Conservation (phyloP, 2,888 invertebrate genomes). For the Zhuqinia jingwanae region DNA sequence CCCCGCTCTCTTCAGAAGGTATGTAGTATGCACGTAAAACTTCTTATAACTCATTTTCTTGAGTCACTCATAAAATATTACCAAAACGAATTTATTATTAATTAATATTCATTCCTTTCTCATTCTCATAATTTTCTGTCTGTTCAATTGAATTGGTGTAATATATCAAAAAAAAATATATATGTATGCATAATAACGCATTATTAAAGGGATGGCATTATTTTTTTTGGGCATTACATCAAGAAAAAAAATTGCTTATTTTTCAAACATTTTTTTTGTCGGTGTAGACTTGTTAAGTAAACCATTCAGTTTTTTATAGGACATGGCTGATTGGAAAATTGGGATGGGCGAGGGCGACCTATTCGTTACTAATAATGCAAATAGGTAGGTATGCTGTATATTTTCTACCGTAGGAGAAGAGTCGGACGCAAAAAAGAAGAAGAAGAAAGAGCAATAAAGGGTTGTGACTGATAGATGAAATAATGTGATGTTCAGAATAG, state of each 20-base stretch:
- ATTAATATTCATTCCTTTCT: slow-evolving; percentile 26
- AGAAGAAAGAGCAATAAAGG: slow-evolving; percentile 58
- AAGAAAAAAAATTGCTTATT: slow-evolving; percentile 31
- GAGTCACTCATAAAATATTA: slow-evolving; percentile 22
- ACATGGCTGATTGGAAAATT: slow-evolving; percentile 65
- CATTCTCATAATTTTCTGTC: neutral
- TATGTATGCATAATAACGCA: neutral
- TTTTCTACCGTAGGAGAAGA: neutral
- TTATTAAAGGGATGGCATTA: slow-evolving; percentile 21
- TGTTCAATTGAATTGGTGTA: slow-evolving; percentile 17
- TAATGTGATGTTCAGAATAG: slow-evolving; percentile 70
- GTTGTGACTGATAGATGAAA: slow-evolving; percentile 64
- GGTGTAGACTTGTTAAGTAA: slow-evolving; percentile 40
- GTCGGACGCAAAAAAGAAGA: neutral
- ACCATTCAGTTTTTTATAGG: slow-evolving; percentile 57
- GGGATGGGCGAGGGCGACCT: slow-evolving; percentile 56
- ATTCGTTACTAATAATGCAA: slow-evolving; percentile 38
- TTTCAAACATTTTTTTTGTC: slow-evolving; percentile 33
- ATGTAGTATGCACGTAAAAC: too few relatives aligned
- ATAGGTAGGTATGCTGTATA: too few relatives aligned
- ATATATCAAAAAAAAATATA: slow-evolving; percentile 22
- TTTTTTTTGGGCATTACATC: slow-evolving; percentile 11
- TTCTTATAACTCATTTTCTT: too few relatives aligned
- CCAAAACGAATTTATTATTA: neutral
- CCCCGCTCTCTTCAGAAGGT: slow-evolving; percentile 69